phyloP scores from a whole-genome alignment of 1,140 invertebrate species.

The Hesperophylax magnus region DNA sequence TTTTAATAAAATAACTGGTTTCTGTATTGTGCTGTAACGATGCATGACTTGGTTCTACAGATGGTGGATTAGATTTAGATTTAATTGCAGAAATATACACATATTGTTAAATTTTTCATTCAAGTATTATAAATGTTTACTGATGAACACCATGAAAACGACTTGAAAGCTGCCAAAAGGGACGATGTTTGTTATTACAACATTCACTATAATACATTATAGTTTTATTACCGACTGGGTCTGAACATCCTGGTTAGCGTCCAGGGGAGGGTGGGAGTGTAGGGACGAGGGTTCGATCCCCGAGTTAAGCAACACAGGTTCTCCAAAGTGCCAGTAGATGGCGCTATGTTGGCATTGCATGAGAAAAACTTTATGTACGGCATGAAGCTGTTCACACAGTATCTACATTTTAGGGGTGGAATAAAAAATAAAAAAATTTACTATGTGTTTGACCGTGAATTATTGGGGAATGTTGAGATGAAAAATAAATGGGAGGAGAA shows the following conservation, averaged over 20 bases:
- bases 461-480: too few relatives aligned
- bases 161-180: too few relatives aligned
- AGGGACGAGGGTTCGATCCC: neutral
- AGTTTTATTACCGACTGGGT: neutral
- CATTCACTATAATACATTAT: neutral
- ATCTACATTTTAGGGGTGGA: neutral
- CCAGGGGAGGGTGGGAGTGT: neutral
- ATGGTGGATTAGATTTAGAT: too few relatives aligned
- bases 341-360: neutral
- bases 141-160: too few relatives aligned
- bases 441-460: too few relatives aligned
- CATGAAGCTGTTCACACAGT: slow-evolving; percentile 8
- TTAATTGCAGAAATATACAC: neutral
- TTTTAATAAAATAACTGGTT: too few relatives aligned
- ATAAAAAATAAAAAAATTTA: too few relatives aligned
- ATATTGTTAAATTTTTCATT: neutral
- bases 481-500: too few relatives aligned
- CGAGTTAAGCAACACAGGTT: neutral
- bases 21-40: too few relatives aligned
- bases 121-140: too few relatives aligned
- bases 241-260: neutral
- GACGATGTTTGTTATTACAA: too few relatives aligned
- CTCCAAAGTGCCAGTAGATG: neutral
- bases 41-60: too few relatives aligned
- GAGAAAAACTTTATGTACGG: slow-evolving; percentile 42